Evolutionary conservation across 1,140 invertebrate genomes (phyloP).

Genomic region (Prorops nasuta): DNA sequence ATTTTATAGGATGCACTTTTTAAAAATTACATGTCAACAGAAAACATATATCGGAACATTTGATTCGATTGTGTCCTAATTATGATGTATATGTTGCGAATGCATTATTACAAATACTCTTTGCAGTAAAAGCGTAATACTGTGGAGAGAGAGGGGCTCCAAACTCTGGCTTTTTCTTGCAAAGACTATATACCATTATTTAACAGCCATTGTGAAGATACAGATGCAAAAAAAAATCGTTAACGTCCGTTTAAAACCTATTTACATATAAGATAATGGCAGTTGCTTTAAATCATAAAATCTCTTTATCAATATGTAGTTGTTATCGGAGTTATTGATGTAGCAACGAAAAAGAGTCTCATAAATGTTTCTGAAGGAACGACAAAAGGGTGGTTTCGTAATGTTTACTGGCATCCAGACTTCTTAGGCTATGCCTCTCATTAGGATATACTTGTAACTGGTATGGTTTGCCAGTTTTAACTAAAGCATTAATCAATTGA

Average conservation of each 20-base stretch:
- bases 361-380: conserved; percentile 81
- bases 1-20: too few relatives aligned
- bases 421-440: conserved; percentile 90
- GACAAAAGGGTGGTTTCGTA: conserved; percentile 91
- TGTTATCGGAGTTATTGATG: conserved; percentile 4
- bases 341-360: conserved; percentile 11
- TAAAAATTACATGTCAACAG: too few relatives aligned
- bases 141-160: conserved; percentile 5
- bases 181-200: not conserved
- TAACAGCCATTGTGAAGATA: conserved; percentile 8
- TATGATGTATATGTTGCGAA: too few relatives aligned
- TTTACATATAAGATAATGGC: conserved; percentile 39
- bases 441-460: conserved; percentile 91
- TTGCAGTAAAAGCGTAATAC: conserved; percentile 21
- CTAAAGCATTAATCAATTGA: conserved; percentile 83
- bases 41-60: too few relatives aligned
- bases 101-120: not conserved
- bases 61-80: too few relatives aligned
- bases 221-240: conserved; percentile 2
- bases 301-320: conserved; percentile 5
- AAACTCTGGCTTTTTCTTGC: not conserved
- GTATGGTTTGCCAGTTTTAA: conserved; percentile 89
- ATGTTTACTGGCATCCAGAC: conserved; percentile 91
- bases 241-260: conserved; percentile 23
- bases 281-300: conserved; percentile 29